These are phyloP conservation scores for Drosophila mercatorum DNA, from an alignment of 2,888 invertebrate species.

Conservation along the genomic window DNA sequence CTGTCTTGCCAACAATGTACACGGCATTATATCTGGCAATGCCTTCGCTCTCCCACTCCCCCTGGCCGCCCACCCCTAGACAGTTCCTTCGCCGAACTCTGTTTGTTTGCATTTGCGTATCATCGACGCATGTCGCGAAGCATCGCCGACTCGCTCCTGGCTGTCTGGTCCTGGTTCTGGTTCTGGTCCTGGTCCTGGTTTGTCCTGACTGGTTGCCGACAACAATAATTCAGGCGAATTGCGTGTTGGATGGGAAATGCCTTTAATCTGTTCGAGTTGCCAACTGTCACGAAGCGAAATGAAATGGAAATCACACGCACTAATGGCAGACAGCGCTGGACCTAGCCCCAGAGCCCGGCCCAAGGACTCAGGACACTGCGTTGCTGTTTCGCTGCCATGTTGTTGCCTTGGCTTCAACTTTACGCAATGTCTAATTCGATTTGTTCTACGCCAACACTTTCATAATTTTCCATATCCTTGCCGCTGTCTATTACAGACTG, in stretches of 20 bases:
- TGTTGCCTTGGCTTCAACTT: slow-evolving; percentile 57
- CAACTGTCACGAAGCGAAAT: slow-evolving; percentile 83
- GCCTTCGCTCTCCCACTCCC: slow-evolving; percentile 3
- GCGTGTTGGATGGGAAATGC: slow-evolving; percentile 81
- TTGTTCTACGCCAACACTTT: slow-evolving; percentile 85
- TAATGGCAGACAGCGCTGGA: slow-evolving; percentile 65
- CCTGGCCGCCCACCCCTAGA: neutral
- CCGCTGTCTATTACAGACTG: slow-evolving; percentile 56
- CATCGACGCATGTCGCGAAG: slow-evolving; percentile 77
- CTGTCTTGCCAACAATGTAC: slow-evolving; percentile 51
- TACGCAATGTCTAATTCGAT: slow-evolving; percentile 83
- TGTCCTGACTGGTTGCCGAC: slow-evolving; percentile 60
- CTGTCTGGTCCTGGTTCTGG: slow-evolving; percentile 22
- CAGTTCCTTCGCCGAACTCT: slow-evolving; percentile 39
- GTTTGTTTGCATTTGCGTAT: slow-evolving; percentile 81
- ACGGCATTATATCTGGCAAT: slow-evolving; percentile 55
- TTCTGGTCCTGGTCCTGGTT: slow-evolving; percentile 12
- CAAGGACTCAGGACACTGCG: slow-evolving; percentile 9
- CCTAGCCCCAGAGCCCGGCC: slow-evolving; percentile 3
- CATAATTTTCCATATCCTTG: slow-evolving; percentile 79
- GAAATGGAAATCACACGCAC: slow-evolving; percentile 82
- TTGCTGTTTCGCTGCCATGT: neutral
- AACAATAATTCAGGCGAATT: slow-evolving; percentile 78
- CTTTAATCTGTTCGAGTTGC: slow-evolving; percentile 84
- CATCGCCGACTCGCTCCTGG: slow-evolving; percentile 23